Base-by-base conservation (phyloP, 2,797 vertebrate species). In the Melanotaenia boesemani region DNA sequence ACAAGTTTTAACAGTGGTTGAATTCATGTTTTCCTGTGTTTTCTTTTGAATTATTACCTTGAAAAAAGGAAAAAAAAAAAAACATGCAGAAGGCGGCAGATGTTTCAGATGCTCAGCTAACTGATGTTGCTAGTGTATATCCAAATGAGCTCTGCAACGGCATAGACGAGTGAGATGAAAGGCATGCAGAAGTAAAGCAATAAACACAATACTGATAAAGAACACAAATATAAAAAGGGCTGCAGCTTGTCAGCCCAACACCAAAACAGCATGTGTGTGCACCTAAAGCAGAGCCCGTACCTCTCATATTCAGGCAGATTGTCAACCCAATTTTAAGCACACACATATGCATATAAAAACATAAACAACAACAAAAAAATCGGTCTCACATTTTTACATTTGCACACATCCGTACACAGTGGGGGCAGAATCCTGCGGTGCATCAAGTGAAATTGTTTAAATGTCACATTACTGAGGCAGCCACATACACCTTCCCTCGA, bases 381-480 rank as follows among this genome's bases (percentile, higher is more conserved):
- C 26, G 12, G 32, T 60, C 65, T 28, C 41, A 81, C 54, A 70
- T 76, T 70, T 70, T 55, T 71, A 82, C 69, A 70, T 76, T 67
- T 70, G 58, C 73, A 83, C 71, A 82, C 60, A 36, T 62, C 55
- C 2, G 24, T 57, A 66, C 67, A 74, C 69, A 67, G 80, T 57
- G 67, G 68, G 81, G 72, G 68, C 81, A 73, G 77, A 62, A 44
- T 82, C 85, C 34, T 4, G 15, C 64, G 22, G 44, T 68, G 75
- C 0, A 63, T 71, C 72, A 63, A 2, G 63, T 66, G 85, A 89
- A 84, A 88, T 83, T 86, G 82, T 85, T 79, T 81, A 84, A 90
- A 90, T 89, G 90, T 90, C 83, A 86, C 70, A 78, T 81, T 80
- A 83, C 65, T 37, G 77, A 90, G 59, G 74, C 83, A 87, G 64